phyloP scores from a whole-genome alignment of 1,140 invertebrate genomes.

The Bombyx mandarina region DNA sequence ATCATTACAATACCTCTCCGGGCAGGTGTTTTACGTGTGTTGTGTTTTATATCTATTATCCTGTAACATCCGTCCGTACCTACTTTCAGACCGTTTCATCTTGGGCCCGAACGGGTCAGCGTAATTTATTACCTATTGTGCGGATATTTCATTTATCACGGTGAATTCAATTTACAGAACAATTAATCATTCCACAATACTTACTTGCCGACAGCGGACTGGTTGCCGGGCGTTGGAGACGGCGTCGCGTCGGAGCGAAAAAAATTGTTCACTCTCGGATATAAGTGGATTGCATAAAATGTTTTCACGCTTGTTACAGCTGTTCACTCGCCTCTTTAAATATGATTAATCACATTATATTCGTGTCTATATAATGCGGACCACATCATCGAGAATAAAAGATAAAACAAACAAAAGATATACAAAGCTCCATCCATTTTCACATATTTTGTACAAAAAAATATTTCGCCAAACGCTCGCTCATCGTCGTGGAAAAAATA shows the following conservation, averaged over 20 bases:
- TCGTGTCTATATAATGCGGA: too few species aligned
- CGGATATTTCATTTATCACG: slow-evolving; percentile 68
- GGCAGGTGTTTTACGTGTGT: slow-evolving; percentile 46
- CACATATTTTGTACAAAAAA: too few species aligned
- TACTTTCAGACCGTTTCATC: slow-evolving; percentile 59
- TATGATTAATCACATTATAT: too few species aligned
- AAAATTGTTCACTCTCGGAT: slow-evolving; percentile 6
- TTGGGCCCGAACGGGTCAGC: slow-evolving; percentile 56
- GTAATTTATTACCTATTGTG: slow-evolving; percentile 70
- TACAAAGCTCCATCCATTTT: too few species aligned
- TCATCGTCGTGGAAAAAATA: too few species aligned
- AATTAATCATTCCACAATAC: slow-evolving; percentile 68
- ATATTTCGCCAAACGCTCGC: too few species aligned
- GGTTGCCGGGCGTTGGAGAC: slow-evolving; percentile 31
- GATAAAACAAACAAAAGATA: too few species aligned
- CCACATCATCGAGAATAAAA: too few species aligned
- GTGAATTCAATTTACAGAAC: slow-evolving; percentile 68
- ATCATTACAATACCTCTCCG: slow-evolving; percentile 27
- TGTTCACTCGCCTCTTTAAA: too few species aligned
- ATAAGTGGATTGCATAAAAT: too few species aligned
- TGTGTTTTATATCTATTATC: slow-evolving; percentile 47
- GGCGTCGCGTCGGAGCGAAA: slow-evolving; percentile 7
- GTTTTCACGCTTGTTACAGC: slow-evolving; percentile 12
- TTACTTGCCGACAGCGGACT: slow-evolving; percentile 55
- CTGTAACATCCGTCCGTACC: slow-evolving; percentile 38